Percentiles rank a stretch among this genome's conserved stretches.
Evolutionary conservation across 1,140 invertebrate genomes (phyloP).

Genomic region (Campoletis sonorensis): DNA sequence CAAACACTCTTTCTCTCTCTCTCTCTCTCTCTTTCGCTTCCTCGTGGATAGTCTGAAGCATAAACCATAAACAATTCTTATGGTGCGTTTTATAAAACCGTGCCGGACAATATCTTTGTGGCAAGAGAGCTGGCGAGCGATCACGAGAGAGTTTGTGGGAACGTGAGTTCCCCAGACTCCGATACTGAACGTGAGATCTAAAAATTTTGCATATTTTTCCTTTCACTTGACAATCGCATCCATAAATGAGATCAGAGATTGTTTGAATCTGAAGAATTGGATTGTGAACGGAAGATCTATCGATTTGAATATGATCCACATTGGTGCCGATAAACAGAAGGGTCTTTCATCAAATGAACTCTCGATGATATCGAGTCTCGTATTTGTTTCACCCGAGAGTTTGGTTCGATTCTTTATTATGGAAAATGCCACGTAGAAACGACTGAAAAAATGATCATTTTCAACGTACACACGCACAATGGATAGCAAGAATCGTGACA

Average conservation of each 20-base stretch:
- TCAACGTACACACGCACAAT: neutral
- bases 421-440: too few species aligned
- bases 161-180: neutral
- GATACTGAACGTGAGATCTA: neutral
- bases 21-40: neutral
- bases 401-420: too few species aligned
- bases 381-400: neutral
- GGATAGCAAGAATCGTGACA: neutral
- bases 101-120: slow-evolving; percentile 23
- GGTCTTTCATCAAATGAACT: too few species aligned
- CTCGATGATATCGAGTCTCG: neutral
- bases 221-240: slow-evolving; percentile 31
- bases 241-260: slow-evolving; percentile 22
- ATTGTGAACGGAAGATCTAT: too few species aligned
- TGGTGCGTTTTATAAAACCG: slow-evolving; percentile 48
- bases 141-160: slow-evolving; percentile 48
- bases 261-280: neutral
- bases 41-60: slow-evolving; percentile 31
- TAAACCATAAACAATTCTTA: slow-evolving; percentile 58
- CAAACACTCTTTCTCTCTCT: neutral
- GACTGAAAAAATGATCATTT: neutral
- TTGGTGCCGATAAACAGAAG: neutral
- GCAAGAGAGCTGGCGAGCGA: slow-evolving; percentile 44
- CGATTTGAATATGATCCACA: too few species aligned
- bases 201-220: slow-evolving; percentile 41